A percentile compares a stretch with the other conserved stretches of the same genome.
phyloP scores from a whole-genome alignment of 2,113 vertebrate species.

The Pardalotus punctatus region DNA sequence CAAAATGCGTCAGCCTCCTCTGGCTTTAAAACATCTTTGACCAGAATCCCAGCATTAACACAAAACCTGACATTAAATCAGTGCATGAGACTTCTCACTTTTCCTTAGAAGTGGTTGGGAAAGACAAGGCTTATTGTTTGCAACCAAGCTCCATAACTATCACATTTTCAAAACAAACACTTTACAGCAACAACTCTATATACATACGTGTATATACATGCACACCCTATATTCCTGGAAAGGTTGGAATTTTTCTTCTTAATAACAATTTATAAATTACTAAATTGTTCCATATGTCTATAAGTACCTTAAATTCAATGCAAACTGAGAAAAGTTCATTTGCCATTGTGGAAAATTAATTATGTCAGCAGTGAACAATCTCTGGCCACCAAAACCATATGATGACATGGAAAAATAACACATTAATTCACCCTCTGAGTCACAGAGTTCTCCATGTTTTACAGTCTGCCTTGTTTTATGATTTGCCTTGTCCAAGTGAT shows the following conservation, averaged over 20 bases:
- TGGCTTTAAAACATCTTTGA: not conserved
- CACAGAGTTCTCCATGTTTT: not conserved
- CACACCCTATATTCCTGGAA: not conserved
- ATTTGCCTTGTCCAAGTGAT: not conserved
- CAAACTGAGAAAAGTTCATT: not conserved
- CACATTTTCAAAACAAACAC: not conserved
- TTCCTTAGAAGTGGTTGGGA: not conserved
- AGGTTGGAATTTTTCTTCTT: not conserved
- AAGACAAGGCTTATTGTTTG: not conserved
- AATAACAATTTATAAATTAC: not conserved
- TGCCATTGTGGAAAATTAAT: not conserved
- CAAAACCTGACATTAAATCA: not conserved
- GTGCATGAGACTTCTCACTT: not conserved
- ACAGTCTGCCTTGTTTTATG: not conserved
- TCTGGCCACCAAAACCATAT: not conserved
- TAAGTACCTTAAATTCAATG: not conserved
- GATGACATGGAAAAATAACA: not conserved
- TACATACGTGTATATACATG: no score
- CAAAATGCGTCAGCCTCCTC: not conserved
- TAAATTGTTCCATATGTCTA: not conserved
- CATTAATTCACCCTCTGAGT: not conserved
- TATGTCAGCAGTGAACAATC: not conserved
- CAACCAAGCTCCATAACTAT: not conserved
- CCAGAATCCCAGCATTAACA: not conserved
- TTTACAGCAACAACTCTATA: not conserved